Evolutionary conservation across 1,140 invertebrate species (phyloP), one percentile per base, ranked within the genome.

Genomic region (Magallana gigas): DNA sequence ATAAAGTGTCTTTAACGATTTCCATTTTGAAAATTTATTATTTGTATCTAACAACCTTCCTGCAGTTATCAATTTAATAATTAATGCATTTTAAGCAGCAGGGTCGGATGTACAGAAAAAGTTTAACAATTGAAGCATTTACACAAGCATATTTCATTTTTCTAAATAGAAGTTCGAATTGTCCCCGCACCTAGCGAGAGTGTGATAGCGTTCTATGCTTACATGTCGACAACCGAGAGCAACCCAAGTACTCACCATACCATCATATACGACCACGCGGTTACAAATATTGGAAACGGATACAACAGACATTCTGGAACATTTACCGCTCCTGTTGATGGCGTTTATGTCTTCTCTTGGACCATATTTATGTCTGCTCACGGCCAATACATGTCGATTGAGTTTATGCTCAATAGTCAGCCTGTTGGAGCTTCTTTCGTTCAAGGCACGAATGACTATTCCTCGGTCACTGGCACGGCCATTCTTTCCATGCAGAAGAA

Each of bases 311-410:
- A 60, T 29, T 85, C 86, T 12, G 88, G 85, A 8, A 64, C 57
- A 8, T 89, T 89, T 56, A 85, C 56, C 11, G 85, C 82, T 12
- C 88, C 86, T 14, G 9, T 68, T 12, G 29, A 59, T 56, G 88
- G 88, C 12, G 36, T 86, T 8, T 89, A 89, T 18, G 29, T 83
- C 0, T 89, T 89, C 83, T 81, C 88, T 7, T 86, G 57, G 68
- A 85, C 48, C 48, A 87, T 57, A 76, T 71, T 71, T 62, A n/a
- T 11, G 36, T 29, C 23, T 8, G 0, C 0, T 18, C 6, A 2
- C 2, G 6, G 64, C 23, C 1, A 71, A n/a, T 71, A 71, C 23
- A 71, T 71, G 68, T 71, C 68, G 3, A 71, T 29, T 71, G 68
- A 36, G 36, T 29, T 71, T 3, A 71, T 23, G 1, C 68, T 36